Evolutionary conservation across 2,113 vertebrate genomes (phyloP), one percentile per base, ranked within the genome.

Genomic region (Anhinga anhinga): DNA sequence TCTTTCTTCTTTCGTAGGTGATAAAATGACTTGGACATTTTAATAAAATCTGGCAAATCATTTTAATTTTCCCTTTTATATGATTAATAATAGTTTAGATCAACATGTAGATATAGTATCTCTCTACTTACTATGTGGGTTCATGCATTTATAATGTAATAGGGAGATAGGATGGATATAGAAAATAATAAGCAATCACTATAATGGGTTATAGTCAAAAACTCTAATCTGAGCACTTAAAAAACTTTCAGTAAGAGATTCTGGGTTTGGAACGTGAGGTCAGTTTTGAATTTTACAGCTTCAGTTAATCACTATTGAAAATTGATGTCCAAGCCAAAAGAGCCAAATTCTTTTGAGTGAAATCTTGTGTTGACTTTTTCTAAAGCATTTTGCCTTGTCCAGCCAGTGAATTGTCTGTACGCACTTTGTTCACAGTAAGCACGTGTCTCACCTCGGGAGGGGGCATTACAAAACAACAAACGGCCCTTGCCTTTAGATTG

Each of bases 31-130:
- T 89, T 76, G 67, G 86, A 87, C 8, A 13, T 93, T 92, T 88
- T 95, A 93, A 88, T 94, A 95, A 83, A 56, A 77, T 45, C 49
- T 77, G 78, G 82, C 58, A 92, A 94, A 92, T 96, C 36, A 86
- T 87, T 93, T 91, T 95, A 26, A 83, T 83, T 95, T 97, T 45
- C 70, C 36, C 40, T 73, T 74, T 95, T 80, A 53, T 26, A 36
- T 89, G 86, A 94, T 93, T 91, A 88, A 93, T 89, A 88, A 76
- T 56, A 29, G 56, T 66, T 53, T 80, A 73, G 55, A 78, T 94
- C 76, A 44, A 52, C 53, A 44, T 38, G 55, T 91, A 67, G 77
- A 84, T 92, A 32, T 3, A 45, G 49, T 78, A 8, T 61, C 30
- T 86, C 58, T 69, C 82, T 38, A 65, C 52, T 86, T 71, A 36